Conservation (phyloP, 1,140 invertebrate genomes). For the Mesaphorura yosii region DNA sequence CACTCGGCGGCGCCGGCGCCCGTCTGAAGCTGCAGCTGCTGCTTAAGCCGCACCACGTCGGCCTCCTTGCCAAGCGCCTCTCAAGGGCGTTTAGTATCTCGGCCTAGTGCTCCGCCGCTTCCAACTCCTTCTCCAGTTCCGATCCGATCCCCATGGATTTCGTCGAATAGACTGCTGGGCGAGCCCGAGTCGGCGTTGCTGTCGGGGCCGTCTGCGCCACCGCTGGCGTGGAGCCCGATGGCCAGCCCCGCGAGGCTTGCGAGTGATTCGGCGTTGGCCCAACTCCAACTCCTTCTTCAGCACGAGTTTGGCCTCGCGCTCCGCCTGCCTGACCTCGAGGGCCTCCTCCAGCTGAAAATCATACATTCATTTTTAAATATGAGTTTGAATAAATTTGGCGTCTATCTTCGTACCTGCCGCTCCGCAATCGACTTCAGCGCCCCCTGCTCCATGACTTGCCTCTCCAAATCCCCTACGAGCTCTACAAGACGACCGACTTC, state of each 20-base stretch:
- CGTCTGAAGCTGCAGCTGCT: conserved; percentile 21
- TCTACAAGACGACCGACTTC: conserved; percentile 81
- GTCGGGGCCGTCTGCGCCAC: conserved; percentile 54
- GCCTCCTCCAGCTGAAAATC: conserved; percentile 98
- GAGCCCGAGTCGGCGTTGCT: conserved; percentile 22
- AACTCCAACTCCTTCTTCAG: conserved; percentile 95
- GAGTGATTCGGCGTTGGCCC: conserved; percentile 79
- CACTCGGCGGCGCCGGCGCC: conserved; percentile 22
- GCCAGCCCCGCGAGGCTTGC: conserved; percentile 83
- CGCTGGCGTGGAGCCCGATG: conserved; percentile 64
- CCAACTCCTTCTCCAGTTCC: conserved; percentile 85
- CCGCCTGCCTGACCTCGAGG: conserved; percentile 66
- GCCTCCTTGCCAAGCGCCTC: conserved; percentile 57
- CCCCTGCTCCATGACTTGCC: conserved; percentile 75
- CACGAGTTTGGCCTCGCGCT: conserved; percentile 92
- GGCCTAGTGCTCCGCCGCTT: conserved; percentile 74
- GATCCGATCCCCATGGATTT: conserved; percentile 90
- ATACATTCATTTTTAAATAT: conserved; percentile 92
- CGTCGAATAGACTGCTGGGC: conserved; percentile 88
- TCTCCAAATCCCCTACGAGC: conserved; percentile 72
- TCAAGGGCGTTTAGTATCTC: conserved; percentile 66
- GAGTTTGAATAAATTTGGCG: too few relatives aligned
- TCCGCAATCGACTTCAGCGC: conserved; percentile 90
- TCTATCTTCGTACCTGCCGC: conserved; percentile 88
- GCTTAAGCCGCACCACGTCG: conserved; percentile 59